Evolutionary conservation across 2,888 invertebrate genomes (phyloP), one percentile per base, ranked within the genome.

Genomic region (Habroteleia sp.): DNA sequence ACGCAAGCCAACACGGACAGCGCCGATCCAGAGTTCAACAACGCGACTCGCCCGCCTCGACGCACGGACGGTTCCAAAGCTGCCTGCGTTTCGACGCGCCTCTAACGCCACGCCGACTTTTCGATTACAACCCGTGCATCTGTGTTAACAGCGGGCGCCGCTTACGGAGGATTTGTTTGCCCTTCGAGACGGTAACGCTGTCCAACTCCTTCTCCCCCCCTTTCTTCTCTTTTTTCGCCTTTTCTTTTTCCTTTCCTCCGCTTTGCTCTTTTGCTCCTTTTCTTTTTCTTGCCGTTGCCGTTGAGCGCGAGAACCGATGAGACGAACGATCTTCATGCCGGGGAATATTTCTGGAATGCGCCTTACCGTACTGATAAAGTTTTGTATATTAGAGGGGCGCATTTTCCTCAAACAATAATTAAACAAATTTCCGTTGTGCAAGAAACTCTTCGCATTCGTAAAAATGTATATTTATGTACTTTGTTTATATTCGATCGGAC

Each of bases 1-100:
- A 16, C 42, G 33, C 8, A 4, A n/a, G 10, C 37, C 5, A 11
- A 8, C 37, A n/a, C 66, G 66, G 41, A 46, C 16, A 39, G 0
- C n/a, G 5, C 50, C 58, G 68, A 50, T 11, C n/a, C 31, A 20
- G 68, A 58, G 68, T 69, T 69, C 68, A 69, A 58, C 58, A 58
- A 69, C 68, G 68, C 68, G 58, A 69, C 44, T 56, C n/a, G n/a
- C n/a, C n/a, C 29, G 56, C 46, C 39, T 27, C 48, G 41, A 62
- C 39, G 31, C 50, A 42, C 13, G 54, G 17, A 29, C 52, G 14
- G n/a, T n/a, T n/a, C n/a, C n/a, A n/a, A n/a, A n/a, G n/a, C n/a
- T n/a, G n/a, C n/a, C n/a, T n/a, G n/a, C n/a, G n/a, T n/a, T n/a
- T n/a, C n/a, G n/a, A n/a, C n/a, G n/a, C n/a, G n/a, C n/a, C n/a